Base-by-base conservation (phyloP, 1,140 invertebrate genomes). In the Anagrus nilaparvatae region DNA sequence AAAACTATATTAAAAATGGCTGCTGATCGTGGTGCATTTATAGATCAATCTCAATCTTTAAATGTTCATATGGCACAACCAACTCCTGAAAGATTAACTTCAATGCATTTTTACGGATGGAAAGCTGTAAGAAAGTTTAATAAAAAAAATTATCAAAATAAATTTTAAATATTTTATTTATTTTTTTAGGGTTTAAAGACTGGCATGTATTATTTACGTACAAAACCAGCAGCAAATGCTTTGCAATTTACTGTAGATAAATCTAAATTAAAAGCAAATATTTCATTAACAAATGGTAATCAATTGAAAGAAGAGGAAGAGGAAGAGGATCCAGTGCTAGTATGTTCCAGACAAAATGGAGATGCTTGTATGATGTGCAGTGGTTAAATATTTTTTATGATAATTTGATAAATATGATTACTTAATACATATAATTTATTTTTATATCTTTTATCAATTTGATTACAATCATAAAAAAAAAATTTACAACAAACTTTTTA, bases 51-150 rank as follows among this genome's bases (percentile, higher is more conserved):
- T 49, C 96, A 99, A 63, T 96, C 91, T 1, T 75, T 99, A 43
- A 99, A 98, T 61, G 82, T 99, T 48, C 91, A 98, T 59, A 90
- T 99, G 38, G 92, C 88, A 7, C 81, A 92, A 58, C 90, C 96
- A 5, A 92, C 84, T 54, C 91, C 89, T 63, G 87, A 84, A 3
- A 95, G 94, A 62, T 69, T 97, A 16, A 93, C 90, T 2, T 97
- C 94, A 6, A 97, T 99, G 79, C 96, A 99, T 65, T 99, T 99
- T 65, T 91, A 93, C 67, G 90, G 86, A 0, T 99, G 96, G 96
- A 86, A 90, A 73, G 74, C 82, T 63, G 92, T 83, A 69, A 55
- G 28, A 41, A 16, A 14, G 12, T 16, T 3, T 30, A 25, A 19
- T 27, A 28, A 16, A 27, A 25, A 10, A 23, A 20, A 24, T 33